A percentile compares a stretch with the other conserved stretches of the same genome.
Conservation (phyloP, 2,113 vertebrate species). For the Rhipidura dahli region DNA sequence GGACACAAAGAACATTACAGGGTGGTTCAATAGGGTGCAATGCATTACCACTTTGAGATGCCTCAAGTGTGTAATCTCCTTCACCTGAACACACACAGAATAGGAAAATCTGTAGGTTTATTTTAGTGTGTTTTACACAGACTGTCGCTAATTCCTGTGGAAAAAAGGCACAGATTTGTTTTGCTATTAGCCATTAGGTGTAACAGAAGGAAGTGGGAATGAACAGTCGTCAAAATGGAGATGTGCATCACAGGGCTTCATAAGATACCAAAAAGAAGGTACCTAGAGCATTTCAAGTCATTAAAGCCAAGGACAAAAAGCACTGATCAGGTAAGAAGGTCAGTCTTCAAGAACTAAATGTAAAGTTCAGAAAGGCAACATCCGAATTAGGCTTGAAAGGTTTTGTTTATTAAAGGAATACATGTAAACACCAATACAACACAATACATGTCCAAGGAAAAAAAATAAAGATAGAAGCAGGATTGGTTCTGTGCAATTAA, state of each 20-base stretch:
- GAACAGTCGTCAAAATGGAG: not conserved
- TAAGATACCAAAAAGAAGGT: not conserved
- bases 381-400: not conserved
- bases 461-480: not conserved
- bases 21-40: not conserved
- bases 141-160: not conserved
- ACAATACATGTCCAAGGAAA: not conserved
- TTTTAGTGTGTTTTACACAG: not conserved
- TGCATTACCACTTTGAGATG: not conserved
- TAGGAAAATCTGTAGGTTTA: not conserved
- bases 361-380: not conserved
- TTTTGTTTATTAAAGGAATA: conserved; percentile 49
- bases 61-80: not conserved
- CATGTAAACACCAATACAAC: conserved; percentile 32
- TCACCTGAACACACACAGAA: not conserved
- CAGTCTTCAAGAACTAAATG: not conserved
- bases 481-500: not conserved
- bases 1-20: not conserved
- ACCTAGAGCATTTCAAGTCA: not conserved
- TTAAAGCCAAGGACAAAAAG: not conserved
- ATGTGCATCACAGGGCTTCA: not conserved
- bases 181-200: not conserved
- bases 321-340: not conserved
- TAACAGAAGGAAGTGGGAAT: not conserved
- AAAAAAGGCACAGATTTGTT: not conserved